A percentile compares a stretch with the other conserved stretches of the same genome.
Evolutionary conservation across 2,888 invertebrate species (phyloP).

Genomic region (Eudemis profundana): DNA sequence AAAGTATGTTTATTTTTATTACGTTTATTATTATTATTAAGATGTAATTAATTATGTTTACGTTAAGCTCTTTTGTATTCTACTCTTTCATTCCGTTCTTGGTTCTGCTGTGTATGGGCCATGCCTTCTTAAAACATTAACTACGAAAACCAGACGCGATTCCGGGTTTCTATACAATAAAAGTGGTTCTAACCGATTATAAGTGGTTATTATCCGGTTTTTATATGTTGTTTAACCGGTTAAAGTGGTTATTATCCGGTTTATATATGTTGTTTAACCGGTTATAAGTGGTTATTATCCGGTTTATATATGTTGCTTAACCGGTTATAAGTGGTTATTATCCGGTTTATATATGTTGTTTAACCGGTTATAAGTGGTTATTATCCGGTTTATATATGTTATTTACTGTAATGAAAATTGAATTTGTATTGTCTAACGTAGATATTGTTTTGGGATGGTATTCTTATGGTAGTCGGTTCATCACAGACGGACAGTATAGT

Average conservation of each 20-base stretch:
- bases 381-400: no score
- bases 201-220: neutral
- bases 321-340: neutral
- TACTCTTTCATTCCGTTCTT: constrained; percentile 75
- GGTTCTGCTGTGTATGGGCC: constrained; percentile 46
- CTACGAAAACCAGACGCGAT: neutral
- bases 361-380: neutral
- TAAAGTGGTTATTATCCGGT: neutral
- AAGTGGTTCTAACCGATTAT: no score
- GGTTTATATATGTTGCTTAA: neutral
- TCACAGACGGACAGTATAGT: constrained; percentile 9
- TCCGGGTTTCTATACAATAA: no score
- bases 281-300: neutral
- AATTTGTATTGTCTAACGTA: neutral
- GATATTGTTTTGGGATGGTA: neutral
- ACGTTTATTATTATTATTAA: constrained; percentile 48
- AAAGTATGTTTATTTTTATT: constrained; percentile 51
- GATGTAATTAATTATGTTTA: constrained; percentile 51
- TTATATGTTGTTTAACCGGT: neutral
- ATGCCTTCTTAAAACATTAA: neutral
- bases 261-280: neutral
- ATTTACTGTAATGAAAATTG: neutral
- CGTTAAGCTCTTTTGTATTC: constrained; percentile 59
- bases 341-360: neutral
- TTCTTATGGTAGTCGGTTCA: neutral